Percentiles rank a stretch among this genome's conserved stretches.
phyloP scores from a whole-genome alignment of 35 echinoderm and acorn worm species.

The Apostichopus japonicus region DNA sequence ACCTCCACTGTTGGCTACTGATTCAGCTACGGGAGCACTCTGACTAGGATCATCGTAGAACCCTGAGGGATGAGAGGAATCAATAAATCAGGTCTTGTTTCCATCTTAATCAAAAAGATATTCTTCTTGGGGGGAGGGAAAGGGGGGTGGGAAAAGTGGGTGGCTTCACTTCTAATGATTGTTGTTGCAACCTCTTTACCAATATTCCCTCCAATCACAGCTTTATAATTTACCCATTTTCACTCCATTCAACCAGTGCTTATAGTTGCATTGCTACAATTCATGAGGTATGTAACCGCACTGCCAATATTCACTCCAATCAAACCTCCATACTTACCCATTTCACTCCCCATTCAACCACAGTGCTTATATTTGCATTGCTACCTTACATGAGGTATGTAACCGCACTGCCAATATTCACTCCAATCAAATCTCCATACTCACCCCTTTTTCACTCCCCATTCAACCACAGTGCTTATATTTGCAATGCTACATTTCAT shows the following conservation, averaged over 20 bases:
- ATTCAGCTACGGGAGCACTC: slow-evolving; percentile 57
- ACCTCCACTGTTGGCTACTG: slow-evolving; percentile 70
- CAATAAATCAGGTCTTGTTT: too few species aligned
- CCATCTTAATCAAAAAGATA: too few species aligned
- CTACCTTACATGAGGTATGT: slow-evolving; percentile 66
- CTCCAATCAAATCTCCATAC: background rate
- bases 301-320: too few species aligned
- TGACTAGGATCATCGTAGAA: slow-evolving; percentile 68
- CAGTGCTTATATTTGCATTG: slow-evolving; percentile 68
- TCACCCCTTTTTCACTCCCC: slow-evolving; percentile 70
- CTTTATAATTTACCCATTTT: slow-evolving; percentile 49
- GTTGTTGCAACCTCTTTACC: background rate
- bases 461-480: slow-evolving; percentile 72
- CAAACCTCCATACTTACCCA: too few species aligned
- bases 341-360: slow-evolving; percentile 78
- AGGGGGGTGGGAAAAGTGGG: too few species aligned
- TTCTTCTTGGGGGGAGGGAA: background rate
- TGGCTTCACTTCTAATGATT: too few species aligned
- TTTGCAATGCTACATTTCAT: slow-evolving; percentile 71
- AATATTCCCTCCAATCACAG: background rate
- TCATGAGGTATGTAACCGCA: slow-evolving; percentile 59
- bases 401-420: background rate
- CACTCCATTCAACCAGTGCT: slow-evolving; percentile 80
- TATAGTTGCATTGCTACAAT: slow-evolving; percentile 70
- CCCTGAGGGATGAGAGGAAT: slow-evolving; percentile 30